phyloP scores from a whole-genome alignment of 2,113 vertebrate species.

The Gobio gobio region DNA sequence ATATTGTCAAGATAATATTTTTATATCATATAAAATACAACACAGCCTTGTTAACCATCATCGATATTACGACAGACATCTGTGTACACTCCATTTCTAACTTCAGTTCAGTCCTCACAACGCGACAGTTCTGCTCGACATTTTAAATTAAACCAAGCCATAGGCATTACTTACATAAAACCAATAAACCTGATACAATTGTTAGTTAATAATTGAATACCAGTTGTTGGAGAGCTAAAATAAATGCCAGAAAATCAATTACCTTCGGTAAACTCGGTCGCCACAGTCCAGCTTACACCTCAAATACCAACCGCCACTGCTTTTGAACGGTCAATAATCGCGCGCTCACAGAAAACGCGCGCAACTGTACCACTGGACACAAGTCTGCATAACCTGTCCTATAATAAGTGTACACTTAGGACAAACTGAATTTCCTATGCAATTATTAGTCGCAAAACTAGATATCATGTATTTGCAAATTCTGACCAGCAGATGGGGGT shows the following conservation, averaged over 20 bases:
- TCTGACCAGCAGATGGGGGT: conserved; percentile 20
- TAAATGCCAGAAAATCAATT: not conserved
- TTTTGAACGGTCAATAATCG: not conserved
- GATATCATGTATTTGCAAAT: not conserved
- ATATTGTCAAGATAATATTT: not conserved
- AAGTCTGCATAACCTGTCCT: not conserved
- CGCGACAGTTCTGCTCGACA: not conserved
- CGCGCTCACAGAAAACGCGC: not conserved
- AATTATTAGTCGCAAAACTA: not conserved
- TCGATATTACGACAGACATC: not conserved
- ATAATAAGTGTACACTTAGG: not conserved
- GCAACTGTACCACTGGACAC: not conserved
- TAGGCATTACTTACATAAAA: not conserved
- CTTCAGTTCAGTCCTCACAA: not conserved
- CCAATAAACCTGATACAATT: not conserved
- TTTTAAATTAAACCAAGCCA: not conserved
- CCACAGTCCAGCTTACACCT: not conserved
- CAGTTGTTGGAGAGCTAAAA: not conserved
- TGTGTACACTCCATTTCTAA: not conserved
- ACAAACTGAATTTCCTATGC: not conserved
- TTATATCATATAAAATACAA: not conserved
- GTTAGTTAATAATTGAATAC: not conserved
- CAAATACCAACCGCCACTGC: not conserved
- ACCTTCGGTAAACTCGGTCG: not conserved
- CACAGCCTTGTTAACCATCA: not conserved